Evolutionary conservation across 2,888 invertebrate genomes (phyloP).

Genomic region (Coleophora deauratella): DNA sequence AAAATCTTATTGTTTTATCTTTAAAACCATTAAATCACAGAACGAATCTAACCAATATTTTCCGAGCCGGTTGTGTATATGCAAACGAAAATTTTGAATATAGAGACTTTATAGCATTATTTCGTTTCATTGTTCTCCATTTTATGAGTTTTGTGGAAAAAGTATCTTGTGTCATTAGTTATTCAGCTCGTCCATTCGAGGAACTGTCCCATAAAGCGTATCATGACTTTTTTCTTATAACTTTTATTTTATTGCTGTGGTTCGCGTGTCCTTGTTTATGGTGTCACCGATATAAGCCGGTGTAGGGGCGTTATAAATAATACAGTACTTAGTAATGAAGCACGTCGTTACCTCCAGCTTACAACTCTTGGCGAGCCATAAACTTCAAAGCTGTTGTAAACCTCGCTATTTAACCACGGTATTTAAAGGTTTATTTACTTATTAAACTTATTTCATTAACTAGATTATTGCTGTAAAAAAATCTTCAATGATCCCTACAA

Average conservation of each 20-base stretch:
- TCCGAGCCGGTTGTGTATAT: conserved; percentile 52
- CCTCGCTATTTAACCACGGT: conserved; percentile 18
- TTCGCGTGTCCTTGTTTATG: conserved; percentile 29
- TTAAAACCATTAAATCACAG: conserved; percentile 23
- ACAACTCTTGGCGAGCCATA: conserved; percentile 40
- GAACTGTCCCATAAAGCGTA: conserved; percentile 12
- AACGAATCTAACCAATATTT: conserved; percentile 39
- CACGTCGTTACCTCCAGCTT: conserved; percentile 45
- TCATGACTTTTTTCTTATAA: conserved; percentile 21
- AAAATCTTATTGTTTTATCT: conserved; percentile 23
- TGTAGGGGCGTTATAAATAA: conserved; percentile 40
- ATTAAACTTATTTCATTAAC: conserved; percentile 6
- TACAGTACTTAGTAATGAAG: conserved; percentile 50
- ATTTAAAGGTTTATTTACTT: conserved; percentile 5
- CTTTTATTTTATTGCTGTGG: conserved; percentile 16
- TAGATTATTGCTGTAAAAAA: conserved; percentile 5
- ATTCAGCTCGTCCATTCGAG: conserved; percentile 12
- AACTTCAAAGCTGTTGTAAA: conserved; percentile 35
- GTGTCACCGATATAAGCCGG: conserved; percentile 32
- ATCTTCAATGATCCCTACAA: too few species aligned
- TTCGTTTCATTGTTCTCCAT: conserved; percentile 32
- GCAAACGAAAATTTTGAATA: conserved; percentile 40
- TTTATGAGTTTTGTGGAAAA: conserved; percentile 8
- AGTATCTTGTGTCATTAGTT: conserved; percentile 10
- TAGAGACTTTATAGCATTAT: conserved; percentile 42